Evolutionary conservation across 1,140 invertebrate genomes (phyloP), one percentile per base, ranked within the genome.

Genomic region (Palaemon carinicauda): DNA sequence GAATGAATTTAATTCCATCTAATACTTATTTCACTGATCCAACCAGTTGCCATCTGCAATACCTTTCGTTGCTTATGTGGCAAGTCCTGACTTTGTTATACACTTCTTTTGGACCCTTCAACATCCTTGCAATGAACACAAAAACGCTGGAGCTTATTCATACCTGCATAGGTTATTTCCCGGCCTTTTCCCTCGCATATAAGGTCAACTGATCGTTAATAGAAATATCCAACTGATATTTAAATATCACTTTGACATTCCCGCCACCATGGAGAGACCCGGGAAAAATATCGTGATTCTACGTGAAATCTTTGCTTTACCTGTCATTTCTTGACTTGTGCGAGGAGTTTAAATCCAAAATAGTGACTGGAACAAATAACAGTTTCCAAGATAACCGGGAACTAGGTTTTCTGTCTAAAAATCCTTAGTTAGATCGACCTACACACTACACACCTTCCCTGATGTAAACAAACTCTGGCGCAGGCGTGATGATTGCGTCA

Each of bases 161-260:
- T 69, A 21, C 24, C 24, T 17, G 14, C 9, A 27, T 69, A 69
- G n/a, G 65, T 5, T 10, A 69, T 17, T 69, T 15, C 5, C n/a
- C 4, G 65, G 9, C 41, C 7, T 41, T 41, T 41, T 60, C 15
- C 24, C 29, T n/a, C n/a, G 27, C 10, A 60, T 31, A 41, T 24
- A 27, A n/a, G 24, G 29, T 29, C 33, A 31, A 9, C n/a, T 60
- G 50, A 54, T 73, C 52, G 71, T 50, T 17, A 24, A n/a, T n/a
- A 50, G 54, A 51, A 53, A 82, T 54, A 74, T 9, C 50, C 53
- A 52, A 15, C 41, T 82, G 69, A 21, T 82, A 82, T 82, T 82
- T 82, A 82, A 82, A 82, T 82, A 74, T 21, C 80, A 74, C 80
- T 74, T 74, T 82, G 80, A 82, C 80, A 82, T 82, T 82, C 80